Conservation (phyloP, 2,113 vertebrate species). For the Podilymbus podiceps region DNA sequence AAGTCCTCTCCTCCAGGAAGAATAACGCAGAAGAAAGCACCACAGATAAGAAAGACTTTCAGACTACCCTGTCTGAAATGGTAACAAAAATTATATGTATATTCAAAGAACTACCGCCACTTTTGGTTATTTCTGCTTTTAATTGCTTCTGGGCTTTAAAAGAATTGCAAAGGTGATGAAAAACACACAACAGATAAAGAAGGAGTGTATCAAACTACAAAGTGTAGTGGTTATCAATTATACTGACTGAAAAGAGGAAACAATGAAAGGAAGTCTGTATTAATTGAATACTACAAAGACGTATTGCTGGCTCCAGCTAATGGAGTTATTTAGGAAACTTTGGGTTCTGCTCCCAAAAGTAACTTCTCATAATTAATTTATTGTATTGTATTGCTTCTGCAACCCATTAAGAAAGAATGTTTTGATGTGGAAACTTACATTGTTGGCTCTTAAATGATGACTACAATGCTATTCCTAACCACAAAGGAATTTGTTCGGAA, state of each 20-base stretch:
- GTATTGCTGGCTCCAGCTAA: slow-evolving; percentile 28
- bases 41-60: not conserved
- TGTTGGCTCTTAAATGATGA: not conserved
- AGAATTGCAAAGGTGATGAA: not conserved
- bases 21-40: not conserved
- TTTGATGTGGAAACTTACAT: not conserved
- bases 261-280: slow-evolving; percentile 17
- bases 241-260: slow-evolving; percentile 17
- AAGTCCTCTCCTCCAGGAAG: not conserved
- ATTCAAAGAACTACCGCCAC: not conserved
- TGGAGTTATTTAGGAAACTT: slow-evolving; percentile 50
- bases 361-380: slow-evolving; percentile 64
- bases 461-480: not conserved
- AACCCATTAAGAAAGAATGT: slow-evolving; percentile 30
- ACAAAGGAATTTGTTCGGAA: not conserved
- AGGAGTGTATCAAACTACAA: not conserved
- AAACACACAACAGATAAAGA: not conserved
- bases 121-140: not conserved
- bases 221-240: not conserved
- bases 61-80: not conserved
- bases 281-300: slow-evolving; percentile 7
- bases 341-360: slow-evolving; percentile 33
- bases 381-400: not conserved
- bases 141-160: not conserved
- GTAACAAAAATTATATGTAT: not conserved